Base-by-base conservation (phyloP, 2,888 invertebrate species). In the Sinopyrophorus schimmeli region DNA sequence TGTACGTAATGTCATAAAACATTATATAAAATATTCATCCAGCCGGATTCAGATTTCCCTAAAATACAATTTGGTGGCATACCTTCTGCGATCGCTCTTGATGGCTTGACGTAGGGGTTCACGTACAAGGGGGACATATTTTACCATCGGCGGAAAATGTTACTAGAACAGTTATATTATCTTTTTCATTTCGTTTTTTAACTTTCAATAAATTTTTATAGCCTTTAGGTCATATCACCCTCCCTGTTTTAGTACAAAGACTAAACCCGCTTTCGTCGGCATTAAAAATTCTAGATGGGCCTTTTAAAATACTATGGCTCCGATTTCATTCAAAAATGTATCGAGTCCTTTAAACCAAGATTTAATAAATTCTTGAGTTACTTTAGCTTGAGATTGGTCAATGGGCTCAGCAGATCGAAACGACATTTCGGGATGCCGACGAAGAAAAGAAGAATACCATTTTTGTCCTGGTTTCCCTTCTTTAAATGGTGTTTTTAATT, bases 161-260 rank as follows among this genome's bases (percentile, higher is more conserved):
- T 6, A 63, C 34, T 6, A 66, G 31, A 1, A 65, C 64, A 1
- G 66, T 67, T n/a, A 67, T 5, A 20, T 51, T 61, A 7, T 62
- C 63, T 55, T 66, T 67, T 47, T 65, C 64, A 11, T 59, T 62
- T 2, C 58, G 53, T 10, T 23, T 35, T 37, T 60, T 58, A 27
- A 66, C 53, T 38, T 56, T 9, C 46, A 63, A 58, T 3, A 59
- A 15, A 50, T 65, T 60, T 41, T 54, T 60, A 9, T 18, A 59
- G 3, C 65, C 63, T 51, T 54, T 66, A 30, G 62, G 60, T 7
- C 54, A 62, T 44, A 66, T 53, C 42, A 66, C 60, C 51, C 61
- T 57, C 12, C 62, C 64, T 15, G 56, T 55, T 28, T 63, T 61
- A 11, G 61, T 60, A 28, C 60, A 62, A 14, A 61, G 31, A 24